Conservation (phyloP, 2,113 vertebrate species). For the Henicopernis longicauda region DNA sequence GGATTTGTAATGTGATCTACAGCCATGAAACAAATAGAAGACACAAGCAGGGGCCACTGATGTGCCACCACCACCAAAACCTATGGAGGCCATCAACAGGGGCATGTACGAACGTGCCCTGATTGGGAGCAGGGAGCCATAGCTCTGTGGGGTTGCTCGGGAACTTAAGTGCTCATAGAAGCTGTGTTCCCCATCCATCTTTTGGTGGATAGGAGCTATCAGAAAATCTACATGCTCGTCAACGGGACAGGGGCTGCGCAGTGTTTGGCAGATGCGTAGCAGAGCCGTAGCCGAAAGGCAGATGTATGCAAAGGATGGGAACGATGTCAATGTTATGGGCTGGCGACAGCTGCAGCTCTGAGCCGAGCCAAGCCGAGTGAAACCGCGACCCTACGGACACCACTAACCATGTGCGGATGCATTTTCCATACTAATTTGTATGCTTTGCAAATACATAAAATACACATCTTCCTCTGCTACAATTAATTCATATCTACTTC, state of each 20-base stretch:
- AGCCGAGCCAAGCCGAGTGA: not conserved
- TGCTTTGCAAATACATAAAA: not conserved
- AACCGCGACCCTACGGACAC: fast-evolving
- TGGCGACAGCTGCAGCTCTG: not conserved
- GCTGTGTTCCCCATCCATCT: not conserved
- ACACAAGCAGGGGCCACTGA: not conserved
- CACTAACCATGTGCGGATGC: not conserved
- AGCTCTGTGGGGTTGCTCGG: not conserved
- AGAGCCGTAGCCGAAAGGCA: not conserved
- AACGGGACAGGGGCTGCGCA: not conserved
- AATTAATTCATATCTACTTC: not conserved
- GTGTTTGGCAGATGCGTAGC: not conserved
- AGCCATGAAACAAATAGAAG: not conserved
- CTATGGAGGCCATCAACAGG: not conserved
- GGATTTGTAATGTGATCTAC: not conserved
- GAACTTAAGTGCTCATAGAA: not conserved
- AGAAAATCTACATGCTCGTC: fast-evolving
- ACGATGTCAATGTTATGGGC: fast-evolving
- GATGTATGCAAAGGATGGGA: not conserved
- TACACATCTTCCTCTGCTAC: not conserved
- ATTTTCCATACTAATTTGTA: not conserved
- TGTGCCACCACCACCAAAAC: not conserved
- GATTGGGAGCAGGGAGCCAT: not conserved
- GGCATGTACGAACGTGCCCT: fast-evolving
- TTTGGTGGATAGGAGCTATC: not conserved